These are phyloP conservation scores for Brachymystax lenok DNA, from an alignment of 2,797 vertebrate species.

Conservation along the genomic window DNA sequence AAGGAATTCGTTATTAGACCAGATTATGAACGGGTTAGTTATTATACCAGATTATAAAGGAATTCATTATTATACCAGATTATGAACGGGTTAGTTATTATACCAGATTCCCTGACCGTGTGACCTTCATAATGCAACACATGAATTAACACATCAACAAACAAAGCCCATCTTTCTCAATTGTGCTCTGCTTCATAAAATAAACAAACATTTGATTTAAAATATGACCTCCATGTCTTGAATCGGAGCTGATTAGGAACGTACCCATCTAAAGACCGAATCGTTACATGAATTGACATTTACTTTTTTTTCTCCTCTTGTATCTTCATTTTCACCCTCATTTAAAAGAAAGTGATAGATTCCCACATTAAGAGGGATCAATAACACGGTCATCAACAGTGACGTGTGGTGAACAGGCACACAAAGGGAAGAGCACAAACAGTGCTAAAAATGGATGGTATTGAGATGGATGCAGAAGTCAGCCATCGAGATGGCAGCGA, in stretches of 20 bases:
- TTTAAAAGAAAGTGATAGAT: constrained; percentile 72
- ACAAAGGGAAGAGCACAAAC: constrained; percentile 37
- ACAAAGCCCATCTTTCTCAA: constrained; percentile 75
- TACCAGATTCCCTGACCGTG: constrained; percentile 21
- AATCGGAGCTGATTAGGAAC: constrained; percentile 73
- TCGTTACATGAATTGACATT: constrained; percentile 77
- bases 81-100: no score
- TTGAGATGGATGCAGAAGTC: constrained; percentile 55
- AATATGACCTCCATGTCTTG: constrained; percentile 61
- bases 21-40: no score
- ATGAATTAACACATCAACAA: constrained; percentile 67
- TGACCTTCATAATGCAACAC: constrained; percentile 60
- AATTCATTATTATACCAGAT: no score
- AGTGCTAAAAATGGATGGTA: constrained; percentile 10
- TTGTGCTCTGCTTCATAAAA: constrained; percentile 58
- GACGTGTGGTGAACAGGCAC: constrained; percentile 50
- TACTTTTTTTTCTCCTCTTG: constrained; percentile 72
- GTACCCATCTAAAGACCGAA: constrained; percentile 60
- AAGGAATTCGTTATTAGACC: no score
- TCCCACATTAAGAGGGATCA: constrained; percentile 78
- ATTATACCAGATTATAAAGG: no score
- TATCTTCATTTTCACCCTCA: constrained; percentile 78
- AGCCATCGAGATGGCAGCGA: constrained; percentile 65
- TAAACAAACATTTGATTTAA: constrained; percentile 69
- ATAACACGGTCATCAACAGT: constrained; percentile 66